Conservation (phyloP, 2,797 vertebrate species). For the Chiroxiphia lanceolata region DNA sequence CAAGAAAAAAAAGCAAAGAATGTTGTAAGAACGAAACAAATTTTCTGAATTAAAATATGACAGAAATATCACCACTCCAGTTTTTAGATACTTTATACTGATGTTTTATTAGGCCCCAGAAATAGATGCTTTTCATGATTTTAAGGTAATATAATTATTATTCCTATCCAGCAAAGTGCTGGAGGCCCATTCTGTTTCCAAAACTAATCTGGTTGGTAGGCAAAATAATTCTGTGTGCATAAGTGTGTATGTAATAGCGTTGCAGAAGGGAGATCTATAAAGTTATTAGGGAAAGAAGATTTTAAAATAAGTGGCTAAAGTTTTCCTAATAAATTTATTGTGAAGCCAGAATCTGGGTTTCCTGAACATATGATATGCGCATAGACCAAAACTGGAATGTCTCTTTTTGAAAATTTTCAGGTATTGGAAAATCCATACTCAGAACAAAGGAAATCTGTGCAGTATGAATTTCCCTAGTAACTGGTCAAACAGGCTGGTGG, state of each 20-base stretch:
- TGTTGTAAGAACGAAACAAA: background rate
- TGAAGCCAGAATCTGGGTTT: background rate
- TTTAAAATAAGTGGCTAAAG: background rate
- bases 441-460: background rate
- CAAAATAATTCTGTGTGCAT: background rate
- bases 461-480: background rate
- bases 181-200: background rate
- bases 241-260: background rate
- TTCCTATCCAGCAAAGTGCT: background rate
- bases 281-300: background rate
- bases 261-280: background rate
- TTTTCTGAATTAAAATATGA: background rate
- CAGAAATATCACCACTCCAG: background rate
- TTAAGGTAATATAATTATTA: background rate
- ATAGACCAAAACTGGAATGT: background rate
- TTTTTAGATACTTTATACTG: background rate
- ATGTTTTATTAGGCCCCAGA: background rate
- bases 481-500: accelerated
- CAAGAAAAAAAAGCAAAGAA: background rate
- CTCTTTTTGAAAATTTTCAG: background rate
- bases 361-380: background rate
- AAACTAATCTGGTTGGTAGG: background rate
- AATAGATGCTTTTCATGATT: background rate
- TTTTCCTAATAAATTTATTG: background rate
- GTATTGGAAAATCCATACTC: background rate